Conservation (phyloP, 2,113 vertebrate genomes). For the Cyprinodon tularosa region DNA sequence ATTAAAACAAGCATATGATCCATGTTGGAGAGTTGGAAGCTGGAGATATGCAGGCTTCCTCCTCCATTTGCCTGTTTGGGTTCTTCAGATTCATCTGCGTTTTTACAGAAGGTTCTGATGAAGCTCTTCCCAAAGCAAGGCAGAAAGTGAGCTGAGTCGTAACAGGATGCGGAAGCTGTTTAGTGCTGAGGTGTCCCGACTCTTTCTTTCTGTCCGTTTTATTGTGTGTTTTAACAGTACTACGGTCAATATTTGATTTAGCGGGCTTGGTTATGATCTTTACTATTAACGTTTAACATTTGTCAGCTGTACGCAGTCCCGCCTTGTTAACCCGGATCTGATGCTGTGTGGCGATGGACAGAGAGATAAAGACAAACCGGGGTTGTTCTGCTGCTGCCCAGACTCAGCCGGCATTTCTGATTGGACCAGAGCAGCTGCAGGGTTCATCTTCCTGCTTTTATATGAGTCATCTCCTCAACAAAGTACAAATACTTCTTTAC, state of each 20-base stretch:
- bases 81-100: no score
- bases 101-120: neutral
- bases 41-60: no score
- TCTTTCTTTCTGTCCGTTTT: neutral
- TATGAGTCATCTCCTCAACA: no score
- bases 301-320: constrained; percentile 56
- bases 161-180: constrained; percentile 41
- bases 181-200: constrained; percentile 79
- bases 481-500: no score
- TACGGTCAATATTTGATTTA: constrained; percentile 78
- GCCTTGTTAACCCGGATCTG: constrained; percentile 79
- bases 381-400: no score
- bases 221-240: constrained; percentile 42
- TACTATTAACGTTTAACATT: constrained; percentile 56
- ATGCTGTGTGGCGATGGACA: neutral
- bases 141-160: neutral
- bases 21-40: no score
- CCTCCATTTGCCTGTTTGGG: no score
- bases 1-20: no score
- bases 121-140: neutral
- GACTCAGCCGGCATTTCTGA: no score
- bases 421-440: no score
- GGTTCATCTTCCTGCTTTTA: no score
- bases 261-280: constrained; percentile 55
- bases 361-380: no score